Conservation (phyloP, 1,140 invertebrate genomes). For the Drosophila insularis region DNA sequence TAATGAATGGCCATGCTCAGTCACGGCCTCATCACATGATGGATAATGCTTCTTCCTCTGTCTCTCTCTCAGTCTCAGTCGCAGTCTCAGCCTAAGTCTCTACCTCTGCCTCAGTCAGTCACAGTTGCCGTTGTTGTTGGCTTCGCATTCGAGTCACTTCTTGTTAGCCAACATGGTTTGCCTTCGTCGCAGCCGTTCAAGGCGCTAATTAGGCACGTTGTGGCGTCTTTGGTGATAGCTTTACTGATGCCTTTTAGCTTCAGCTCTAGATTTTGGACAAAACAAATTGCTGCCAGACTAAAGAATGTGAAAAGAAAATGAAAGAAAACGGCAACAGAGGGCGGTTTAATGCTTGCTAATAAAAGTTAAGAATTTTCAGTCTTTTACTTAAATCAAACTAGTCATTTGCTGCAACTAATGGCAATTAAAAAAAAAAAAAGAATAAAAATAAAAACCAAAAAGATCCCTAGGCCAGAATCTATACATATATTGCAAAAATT, state of each 20-base stretch:
- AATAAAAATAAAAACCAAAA: too few relatives aligned
- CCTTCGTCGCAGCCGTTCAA: slow-evolving; percentile 35
- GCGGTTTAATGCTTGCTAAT: not conserved
- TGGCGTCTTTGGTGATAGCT: slow-evolving; percentile 54
- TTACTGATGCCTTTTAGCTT: slow-evolving; percentile 36
- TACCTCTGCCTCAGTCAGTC: not conserved
- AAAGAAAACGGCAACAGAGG: not conserved
- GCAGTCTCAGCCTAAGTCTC: slow-evolving; percentile 24
- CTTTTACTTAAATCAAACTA: too few relatives aligned
- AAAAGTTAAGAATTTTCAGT: too few relatives aligned
- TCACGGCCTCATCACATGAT: slow-evolving; percentile 8
- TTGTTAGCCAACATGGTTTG: slow-evolving; percentile 31
- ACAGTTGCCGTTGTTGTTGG: slow-evolving; percentile 9
- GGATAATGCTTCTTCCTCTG: slow-evolving; percentile 10
- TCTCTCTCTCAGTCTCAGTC: not conserved
- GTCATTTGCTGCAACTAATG: too few relatives aligned
- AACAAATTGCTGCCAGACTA: slow-evolving; percentile 41
- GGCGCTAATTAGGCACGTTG: slow-evolving; percentile 74
- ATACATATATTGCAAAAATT: too few relatives aligned
- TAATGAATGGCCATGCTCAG: slow-evolving; percentile 59
- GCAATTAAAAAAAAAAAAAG: too few relatives aligned
- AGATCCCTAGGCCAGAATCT: too few relatives aligned
- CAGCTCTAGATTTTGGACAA: slow-evolving; percentile 40
- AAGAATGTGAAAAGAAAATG: slow-evolving; percentile 30
- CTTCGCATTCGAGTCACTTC: slow-evolving; percentile 17